Evolutionary conservation across 1,140 invertebrate genomes (phyloP), one percentile per base, ranked within the genome.

Genomic region (Ptiloglossa arizonensis): DNA sequence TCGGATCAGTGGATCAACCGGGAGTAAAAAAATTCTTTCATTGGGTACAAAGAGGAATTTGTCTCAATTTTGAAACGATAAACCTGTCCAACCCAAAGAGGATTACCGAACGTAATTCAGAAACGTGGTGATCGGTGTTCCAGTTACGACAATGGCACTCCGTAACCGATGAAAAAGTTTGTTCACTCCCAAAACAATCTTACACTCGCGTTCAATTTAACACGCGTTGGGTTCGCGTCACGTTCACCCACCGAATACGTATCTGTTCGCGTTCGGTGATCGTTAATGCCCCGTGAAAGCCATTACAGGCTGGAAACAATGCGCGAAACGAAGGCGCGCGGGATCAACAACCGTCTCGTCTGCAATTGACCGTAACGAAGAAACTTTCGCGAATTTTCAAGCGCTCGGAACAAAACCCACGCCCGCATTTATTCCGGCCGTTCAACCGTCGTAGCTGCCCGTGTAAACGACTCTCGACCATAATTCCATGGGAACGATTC

Each of bases 341-440:
- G 29, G 27, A 11, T 2, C 32, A 32, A 59, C 29, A n/a, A n/a
- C 41, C 17, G n/a, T 60, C 19, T 19, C 57, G 57, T n/a, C 57
- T 19, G 19, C 19, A 6, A 35, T 60, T 19, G 57, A 35, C 35
- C 57, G 32, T 38, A 5, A n/a, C 19, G 32, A 60, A 38, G 57
- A 60, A 60, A 60, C 6, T 60, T 60, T 60, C 17, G 32, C 57
- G 32, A 60, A 35, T 60, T 38, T 60, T 60, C n/a, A 38, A 38
- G 5, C 57, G 35, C 8, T 8, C 1, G 8, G 29, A 60, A 13
- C 57, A n/a, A 38, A n/a, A 38, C 8, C 32, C 15, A 19, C 48
- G 19, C 13, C 9, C n/a, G 19, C 6, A 52, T 59, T 59, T 59
- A 59, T 59, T 38, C 32, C 8, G 3, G 11, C 32, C 19, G 32